These are phyloP conservation scores for Isaurus tuberculatus DNA, from an alignment of 92 coral and sea anemone species.

Conservation along the genomic window DNA sequence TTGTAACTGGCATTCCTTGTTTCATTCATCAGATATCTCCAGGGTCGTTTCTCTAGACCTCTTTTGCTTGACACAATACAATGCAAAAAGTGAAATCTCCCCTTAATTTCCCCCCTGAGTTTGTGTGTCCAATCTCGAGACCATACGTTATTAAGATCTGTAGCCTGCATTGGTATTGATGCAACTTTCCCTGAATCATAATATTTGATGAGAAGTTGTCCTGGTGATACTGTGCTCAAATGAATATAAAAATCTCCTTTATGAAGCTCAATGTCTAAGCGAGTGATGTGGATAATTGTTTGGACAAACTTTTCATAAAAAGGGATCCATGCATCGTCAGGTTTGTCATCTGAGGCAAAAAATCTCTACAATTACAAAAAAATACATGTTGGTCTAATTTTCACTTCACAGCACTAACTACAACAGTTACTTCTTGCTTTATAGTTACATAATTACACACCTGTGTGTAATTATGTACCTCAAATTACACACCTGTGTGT, in stretches of 20 bases:
- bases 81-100: conserved; percentile 91
- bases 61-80: conserved; percentile 82
- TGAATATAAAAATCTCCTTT: conserved; percentile 95
- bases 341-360: conserved; percentile 76
- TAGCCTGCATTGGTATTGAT: conserved; percentile 82
- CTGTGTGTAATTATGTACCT: too few species aligned
- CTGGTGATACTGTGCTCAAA: conserved; percentile 86
- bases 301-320: conserved; percentile 93
- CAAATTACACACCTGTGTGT: too few species aligned
- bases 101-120: conserved; percentile 79
- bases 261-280: conserved; percentile 75
- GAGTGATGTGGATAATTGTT: conserved; percentile 78
- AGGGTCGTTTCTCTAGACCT: conserved; percentile 91
- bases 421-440: too few species aligned
- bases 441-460: too few species aligned
- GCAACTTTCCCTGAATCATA: conserved; percentile 81
- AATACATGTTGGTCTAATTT: neutral
- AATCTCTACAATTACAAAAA: conserved; percentile 63
- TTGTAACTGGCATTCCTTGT: conserved; percentile 78
- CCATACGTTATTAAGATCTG: conserved; percentile 86
- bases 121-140: conserved; percentile 85
- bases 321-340: conserved; percentile 93
- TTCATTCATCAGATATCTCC: conserved; percentile 96
- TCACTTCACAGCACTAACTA: neutral
- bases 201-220: conserved; percentile 83